Evolutionary conservation across 2,888 invertebrate species (phyloP), one percentile per base, ranked within the genome.

Genomic region (Coleophora flavipennella): DNA sequence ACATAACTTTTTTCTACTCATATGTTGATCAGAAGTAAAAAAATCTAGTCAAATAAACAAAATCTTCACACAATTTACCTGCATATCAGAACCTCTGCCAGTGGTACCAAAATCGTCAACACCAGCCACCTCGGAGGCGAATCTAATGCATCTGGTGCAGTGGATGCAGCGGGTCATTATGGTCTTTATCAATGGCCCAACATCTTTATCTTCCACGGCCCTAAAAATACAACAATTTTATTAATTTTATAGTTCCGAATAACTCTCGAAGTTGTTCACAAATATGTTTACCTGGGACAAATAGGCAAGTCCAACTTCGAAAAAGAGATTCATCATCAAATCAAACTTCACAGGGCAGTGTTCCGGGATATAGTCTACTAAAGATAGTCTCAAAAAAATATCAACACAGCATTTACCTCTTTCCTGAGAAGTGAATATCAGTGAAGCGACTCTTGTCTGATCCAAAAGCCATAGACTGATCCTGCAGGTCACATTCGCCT

Each of bases 141-240:
- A 99, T 49, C 98, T 89, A 57, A 99, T 95, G 71, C 98, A 99
- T 3, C 99, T 89, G 0, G 99, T 99, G 79, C 99, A 99, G 66
- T 99, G 99, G 66, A 99, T 99, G 76, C 99, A 99, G 37, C 99
- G 90, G 0, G 99, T 99, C 99, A 99, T 99, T 13, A 96, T 92
- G 0, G 99, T 99, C 80, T 99, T 99, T 13, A 99, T 93, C 48
- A 99, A 83, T 0, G 99, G 99, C 0, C 99, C 99, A 44, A 99
- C 92, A 75, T 99, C 96, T 75, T 99, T 99, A 76, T 99, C 99
- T 75, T 99, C 99, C 0, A 99, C 98, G 48, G 99, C 99, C 55
- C 97, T 94, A 59, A 39, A 57, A 39, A 26, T 20, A 20, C 20
- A 20, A 36, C 36, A 36, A 31, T 37, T 31, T 28, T 35, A 27